Conservation (phyloP, 92 coral and sea anemone species). For the Plumapathes pennacea region DNA sequence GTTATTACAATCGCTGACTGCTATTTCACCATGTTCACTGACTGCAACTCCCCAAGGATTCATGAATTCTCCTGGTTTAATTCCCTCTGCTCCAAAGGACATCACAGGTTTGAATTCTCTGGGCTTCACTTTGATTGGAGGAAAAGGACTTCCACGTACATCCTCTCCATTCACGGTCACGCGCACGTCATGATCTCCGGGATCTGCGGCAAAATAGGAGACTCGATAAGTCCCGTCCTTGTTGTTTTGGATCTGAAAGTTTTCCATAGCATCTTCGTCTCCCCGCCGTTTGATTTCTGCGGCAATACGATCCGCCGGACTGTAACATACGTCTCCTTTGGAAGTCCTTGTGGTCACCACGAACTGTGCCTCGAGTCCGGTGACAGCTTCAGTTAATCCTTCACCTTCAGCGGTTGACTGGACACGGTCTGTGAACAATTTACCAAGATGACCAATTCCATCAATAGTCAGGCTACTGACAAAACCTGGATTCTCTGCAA, state of each 20-base stretch:
- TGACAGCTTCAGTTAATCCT: slow-evolving; percentile 4
- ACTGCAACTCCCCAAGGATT: no score
- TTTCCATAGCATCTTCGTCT: slow-evolving; percentile 4
- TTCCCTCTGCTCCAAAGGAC: slow-evolving; percentile 30
- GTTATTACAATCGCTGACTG: no score
- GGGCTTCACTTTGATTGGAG: slow-evolving; percentile 15
- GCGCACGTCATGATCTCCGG: slow-evolving; percentile 6
- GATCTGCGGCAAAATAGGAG: slow-evolving; percentile 19
- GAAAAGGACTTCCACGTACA: slow-evolving; percentile 42
- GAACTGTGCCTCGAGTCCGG: slow-evolving; percentile 2
- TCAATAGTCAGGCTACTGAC: neutral
- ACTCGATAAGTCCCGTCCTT: slow-evolving; percentile 27
- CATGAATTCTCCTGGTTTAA: no score
- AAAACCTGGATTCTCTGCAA: slow-evolving; percentile 2
- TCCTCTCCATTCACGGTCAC: slow-evolving; percentile 21
- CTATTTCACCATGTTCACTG: no score
- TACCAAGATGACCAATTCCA: slow-evolving; percentile 1
- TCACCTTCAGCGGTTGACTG: slow-evolving; percentile 4
- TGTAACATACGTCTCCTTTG: neutral
- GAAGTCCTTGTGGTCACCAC: slow-evolving; percentile 4
- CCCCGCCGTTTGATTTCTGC: slow-evolving; percentile 5
- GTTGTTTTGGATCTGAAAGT: slow-evolving; percentile 5
- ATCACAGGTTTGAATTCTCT: slow-evolving; percentile 28
- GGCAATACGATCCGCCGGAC: neutral
- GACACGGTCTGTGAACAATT: neutral